Evolutionary conservation across 2,113 vertebrate genomes (phyloP).

Genomic region (Rhinolophus sinicus): DNA sequence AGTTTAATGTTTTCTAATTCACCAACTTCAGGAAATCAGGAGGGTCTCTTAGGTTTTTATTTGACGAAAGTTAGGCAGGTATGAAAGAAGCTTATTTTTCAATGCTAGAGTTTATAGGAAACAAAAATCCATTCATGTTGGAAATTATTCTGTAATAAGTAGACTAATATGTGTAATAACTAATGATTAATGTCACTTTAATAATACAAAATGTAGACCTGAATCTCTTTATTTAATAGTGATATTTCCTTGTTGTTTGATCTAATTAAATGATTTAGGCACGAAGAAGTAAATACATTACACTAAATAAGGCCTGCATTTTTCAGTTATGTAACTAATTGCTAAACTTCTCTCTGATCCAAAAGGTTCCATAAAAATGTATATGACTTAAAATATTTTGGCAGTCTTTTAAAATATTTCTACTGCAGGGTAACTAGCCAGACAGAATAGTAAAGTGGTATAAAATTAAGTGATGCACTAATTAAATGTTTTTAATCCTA

Average conservation of each 20-base stretch:
- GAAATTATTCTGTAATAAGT: slow-evolving; percentile 23
- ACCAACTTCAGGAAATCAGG: not conserved
- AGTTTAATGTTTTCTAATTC: slow-evolving; percentile 16
- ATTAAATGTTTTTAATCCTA: not conserved
- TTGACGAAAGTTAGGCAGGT: slow-evolving; percentile 27
- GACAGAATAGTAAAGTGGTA: not conserved
- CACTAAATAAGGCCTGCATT: slow-evolving; percentile 17
- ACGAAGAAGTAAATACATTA: slow-evolving; percentile 47
- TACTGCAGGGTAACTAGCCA: not conserved
- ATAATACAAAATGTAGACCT: slow-evolving; percentile 52
- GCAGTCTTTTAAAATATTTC: slow-evolving; percentile 54
- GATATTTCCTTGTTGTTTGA: slow-evolving; percentile 60
- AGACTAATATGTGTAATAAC: slow-evolving; percentile 30
- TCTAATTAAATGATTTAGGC: slow-evolving; percentile 44
- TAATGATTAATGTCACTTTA: slow-evolving; percentile 63
- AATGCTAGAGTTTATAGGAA: slow-evolving; percentile 33
- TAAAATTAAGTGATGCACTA: not conserved
- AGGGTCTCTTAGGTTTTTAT: not conserved
- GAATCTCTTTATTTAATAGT: slow-evolving; percentile 71
- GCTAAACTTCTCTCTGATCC: slow-evolving; percentile 40
- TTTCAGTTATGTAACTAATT: slow-evolving; percentile 41
- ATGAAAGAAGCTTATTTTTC: not conserved
- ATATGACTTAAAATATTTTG: slow-evolving; percentile 48
- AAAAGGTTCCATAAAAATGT: not conserved
- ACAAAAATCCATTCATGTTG: slow-evolving; percentile 36